Evolutionary conservation across 2,113 vertebrate genomes (phyloP).

Genomic region (Helogale parvula): DNA sequence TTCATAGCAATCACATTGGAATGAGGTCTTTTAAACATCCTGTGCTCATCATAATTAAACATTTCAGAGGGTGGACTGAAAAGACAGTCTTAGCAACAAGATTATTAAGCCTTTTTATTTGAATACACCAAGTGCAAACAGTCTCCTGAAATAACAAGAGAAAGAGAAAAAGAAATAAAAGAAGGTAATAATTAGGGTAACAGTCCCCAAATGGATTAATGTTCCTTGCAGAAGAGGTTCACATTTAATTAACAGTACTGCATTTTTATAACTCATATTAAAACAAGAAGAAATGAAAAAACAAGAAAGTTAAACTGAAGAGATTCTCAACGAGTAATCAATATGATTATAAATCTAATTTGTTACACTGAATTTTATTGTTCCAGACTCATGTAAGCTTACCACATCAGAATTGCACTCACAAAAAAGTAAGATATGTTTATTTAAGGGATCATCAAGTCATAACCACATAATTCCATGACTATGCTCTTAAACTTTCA

Average conservation of each 20-base stretch:
- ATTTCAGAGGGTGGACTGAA: conserved; percentile 32
- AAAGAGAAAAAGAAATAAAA: neutral
- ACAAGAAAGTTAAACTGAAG: conserved; percentile 9
- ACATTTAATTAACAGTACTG: conserved; percentile 3
- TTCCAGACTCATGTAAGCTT: neutral
- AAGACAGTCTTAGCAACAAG: neutral
- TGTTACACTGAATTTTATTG: conserved; percentile 12
- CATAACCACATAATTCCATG: neutral
- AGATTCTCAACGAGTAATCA: neutral
- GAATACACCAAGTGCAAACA: neutral
- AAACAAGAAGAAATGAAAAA: conserved; percentile 6
- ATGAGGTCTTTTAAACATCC: conserved; percentile 1
- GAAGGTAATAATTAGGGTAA: neutral
- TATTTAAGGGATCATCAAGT: conserved; percentile 8
- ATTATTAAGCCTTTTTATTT: conserved; percentile 9
- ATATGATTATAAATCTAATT: neutral
- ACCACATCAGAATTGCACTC: neutral
- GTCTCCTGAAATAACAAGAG: neutral
- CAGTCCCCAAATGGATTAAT: neutral
- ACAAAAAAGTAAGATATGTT: conserved; percentile 12
- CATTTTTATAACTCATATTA: conserved; percentile 23
- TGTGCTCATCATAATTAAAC: neutral
- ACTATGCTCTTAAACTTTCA: conserved; percentile 2
- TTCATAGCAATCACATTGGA: conserved; percentile 5
- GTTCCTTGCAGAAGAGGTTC: conserved; percentile 38